phyloP scores from a whole-genome alignment of 1,140 invertebrate genomes.

The Diorhabda sublineata region DNA sequence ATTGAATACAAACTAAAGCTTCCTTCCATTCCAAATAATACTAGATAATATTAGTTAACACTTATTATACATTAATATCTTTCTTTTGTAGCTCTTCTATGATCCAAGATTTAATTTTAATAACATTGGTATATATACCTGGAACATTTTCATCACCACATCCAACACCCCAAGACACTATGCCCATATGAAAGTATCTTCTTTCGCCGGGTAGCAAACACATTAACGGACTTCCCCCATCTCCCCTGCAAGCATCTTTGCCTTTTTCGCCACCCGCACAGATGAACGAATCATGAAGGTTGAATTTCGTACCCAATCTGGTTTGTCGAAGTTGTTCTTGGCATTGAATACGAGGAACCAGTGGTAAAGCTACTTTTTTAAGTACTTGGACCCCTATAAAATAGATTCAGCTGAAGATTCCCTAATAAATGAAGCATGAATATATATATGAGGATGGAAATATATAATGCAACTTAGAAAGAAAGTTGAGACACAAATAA shows the following conservation, averaged over 20 bases:
- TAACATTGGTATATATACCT: conserved; percentile 64
- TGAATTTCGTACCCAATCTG: conserved; percentile 47
- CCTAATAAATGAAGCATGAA: too few relatives aligned
- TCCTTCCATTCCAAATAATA: too few relatives aligned
- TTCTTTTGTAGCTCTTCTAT: conserved; percentile 43
- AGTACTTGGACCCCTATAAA: conserved; percentile 7
- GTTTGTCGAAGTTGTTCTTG: conserved; percentile 45
- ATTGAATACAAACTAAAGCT: too few relatives aligned
- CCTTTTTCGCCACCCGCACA: conserved; percentile 53
- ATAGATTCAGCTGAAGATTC: too few relatives aligned
- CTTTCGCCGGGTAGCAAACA: conserved; percentile 14
- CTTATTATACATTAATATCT: neutral
- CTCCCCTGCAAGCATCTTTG: conserved; percentile 62
- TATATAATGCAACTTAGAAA: too few relatives aligned
- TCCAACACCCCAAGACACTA: conserved; percentile 67
- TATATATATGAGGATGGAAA: too few relatives aligned
- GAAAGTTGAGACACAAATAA: too few relatives aligned
- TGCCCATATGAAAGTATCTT: conserved; percentile 44
- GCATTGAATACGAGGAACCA: conserved; percentile 43
- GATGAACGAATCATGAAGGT: conserved; percentile 50
- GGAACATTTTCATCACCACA: conserved; percentile 57
- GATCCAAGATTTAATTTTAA: conserved; percentile 57
- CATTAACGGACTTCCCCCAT: conserved; percentile 27
- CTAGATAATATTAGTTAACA: too few relatives aligned
- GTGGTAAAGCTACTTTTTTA: conserved; percentile 40